phyloP scores from a whole-genome alignment of 1,140 invertebrate species.

The Adoxophyes honmai region DNA sequence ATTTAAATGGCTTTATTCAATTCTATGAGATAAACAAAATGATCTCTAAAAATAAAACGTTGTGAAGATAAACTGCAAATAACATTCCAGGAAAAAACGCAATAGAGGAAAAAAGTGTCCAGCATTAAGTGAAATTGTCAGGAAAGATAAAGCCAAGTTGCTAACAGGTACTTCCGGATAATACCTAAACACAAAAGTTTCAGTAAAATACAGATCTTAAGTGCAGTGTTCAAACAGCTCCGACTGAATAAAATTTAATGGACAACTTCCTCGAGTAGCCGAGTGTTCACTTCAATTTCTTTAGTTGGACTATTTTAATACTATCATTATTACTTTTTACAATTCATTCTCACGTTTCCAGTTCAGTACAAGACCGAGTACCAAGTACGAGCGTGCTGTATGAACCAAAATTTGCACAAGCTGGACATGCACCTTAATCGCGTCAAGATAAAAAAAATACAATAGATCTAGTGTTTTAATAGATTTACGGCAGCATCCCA shows the following conservation, averaged over 20 bases:
- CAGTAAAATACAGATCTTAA: constrained; percentile 26
- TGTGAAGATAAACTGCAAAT: no score
- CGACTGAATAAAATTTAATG: constrained; percentile 44
- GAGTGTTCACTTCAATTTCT: constrained; percentile 4
- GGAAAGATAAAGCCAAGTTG: background rate
- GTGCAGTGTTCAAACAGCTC: constrained; percentile 25
- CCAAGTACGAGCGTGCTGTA: no score
- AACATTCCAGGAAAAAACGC: background rate
- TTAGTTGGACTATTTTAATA: constrained; percentile 5
- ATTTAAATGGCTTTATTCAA: no score
- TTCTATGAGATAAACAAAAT: no score
- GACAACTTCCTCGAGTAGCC: constrained; percentile 29
- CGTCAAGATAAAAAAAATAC: no score
- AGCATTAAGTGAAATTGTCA: constrained; percentile 1
- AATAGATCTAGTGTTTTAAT: no score
- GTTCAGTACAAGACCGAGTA: background rate
- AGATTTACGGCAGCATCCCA: no score
- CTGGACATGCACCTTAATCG: no score
- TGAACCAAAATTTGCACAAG: no score
- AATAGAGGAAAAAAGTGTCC: background rate
- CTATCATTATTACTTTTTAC: constrained; percentile 2
- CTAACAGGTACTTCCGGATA: background rate
- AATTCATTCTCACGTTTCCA: background rate
- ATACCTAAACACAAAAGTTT: constrained; percentile 7
- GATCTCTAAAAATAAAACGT: no score